A percentile compares a stretch with the other conserved stretches of the same genome.
Conservation (phyloP, 2,797 vertebrate species). For the Chaetodon trifasciatus region DNA sequence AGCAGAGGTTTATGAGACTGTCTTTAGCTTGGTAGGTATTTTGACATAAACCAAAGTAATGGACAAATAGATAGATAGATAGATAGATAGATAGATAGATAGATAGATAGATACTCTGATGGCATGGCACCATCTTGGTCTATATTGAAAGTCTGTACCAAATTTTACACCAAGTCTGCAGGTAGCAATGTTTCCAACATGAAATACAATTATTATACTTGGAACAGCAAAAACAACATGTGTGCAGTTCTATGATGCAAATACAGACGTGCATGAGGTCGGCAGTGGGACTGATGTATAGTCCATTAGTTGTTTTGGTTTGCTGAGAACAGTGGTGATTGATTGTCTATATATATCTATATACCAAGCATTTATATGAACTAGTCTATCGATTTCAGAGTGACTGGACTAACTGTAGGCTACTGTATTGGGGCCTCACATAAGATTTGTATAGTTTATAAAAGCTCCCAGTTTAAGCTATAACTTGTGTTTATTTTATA, state of each 20-base stretch:
- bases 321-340: neutral
- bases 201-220: neutral
- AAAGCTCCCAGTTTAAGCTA: constrained; percentile 2
- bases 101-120: too few species aligned
- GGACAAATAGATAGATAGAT: too few species aligned
- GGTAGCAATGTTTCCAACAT: neutral
- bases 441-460: neutral
- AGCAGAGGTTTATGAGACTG: too few species aligned
- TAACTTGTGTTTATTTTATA: constrained; percentile 3
- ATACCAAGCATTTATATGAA: neutral
- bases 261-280: neutral
- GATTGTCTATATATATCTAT: too few species aligned
- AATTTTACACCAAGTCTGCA: too few species aligned
- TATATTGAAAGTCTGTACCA: too few species aligned
- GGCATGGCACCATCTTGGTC: too few species aligned
- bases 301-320: neutral
- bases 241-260: constrained; percentile 3
- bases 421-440: neutral
- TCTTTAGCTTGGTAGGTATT: too few species aligned
- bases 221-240: neutral
- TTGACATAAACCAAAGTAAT: too few species aligned
- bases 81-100: too few species aligned
- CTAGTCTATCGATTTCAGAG: neutral
- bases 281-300: neutral
- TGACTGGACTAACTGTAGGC: neutral